Conservation (phyloP, 2,113 vertebrate genomes). For the Jacana jacana region DNA sequence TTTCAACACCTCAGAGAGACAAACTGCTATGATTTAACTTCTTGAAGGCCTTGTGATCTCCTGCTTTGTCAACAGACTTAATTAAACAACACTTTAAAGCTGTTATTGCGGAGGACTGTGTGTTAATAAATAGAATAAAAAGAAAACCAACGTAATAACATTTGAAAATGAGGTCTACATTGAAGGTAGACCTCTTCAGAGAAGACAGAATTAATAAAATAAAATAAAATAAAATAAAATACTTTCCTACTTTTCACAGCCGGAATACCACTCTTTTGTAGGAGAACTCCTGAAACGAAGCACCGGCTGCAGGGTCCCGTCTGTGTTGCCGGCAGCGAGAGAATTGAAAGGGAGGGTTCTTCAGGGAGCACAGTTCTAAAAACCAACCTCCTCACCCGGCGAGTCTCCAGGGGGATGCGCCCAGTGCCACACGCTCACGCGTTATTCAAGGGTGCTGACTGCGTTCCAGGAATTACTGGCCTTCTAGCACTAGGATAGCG, state of each 20-base stretch:
- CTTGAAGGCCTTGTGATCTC: neutral
- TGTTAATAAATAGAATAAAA: neutral
- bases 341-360: rapidly evolving
- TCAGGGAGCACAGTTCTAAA: rapidly evolving
- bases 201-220: neutral
- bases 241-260: neutral
- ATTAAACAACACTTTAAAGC: neutral
- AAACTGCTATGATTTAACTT: neutral
- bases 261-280: rapidly evolving
- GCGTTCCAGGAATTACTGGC: neutral
- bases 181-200: neutral
- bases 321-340: neutral
- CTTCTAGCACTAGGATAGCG: rapidly evolving
- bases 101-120: neutral
- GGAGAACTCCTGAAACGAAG: neutral
- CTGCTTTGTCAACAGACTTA: neutral
- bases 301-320: rapidly evolving
- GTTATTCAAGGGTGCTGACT: neutral
- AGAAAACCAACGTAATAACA: neutral
- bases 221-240: too few species aligned
- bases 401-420: neutral
- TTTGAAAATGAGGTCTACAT: too few species aligned
- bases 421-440: neutral
- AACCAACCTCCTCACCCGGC: rapidly evolving
- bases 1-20: neutral